Percentiles rank a stretch among this genome's conserved stretches.
Evolutionary conservation across 2,797 vertebrate genomes (phyloP).

Genomic region (Odontamblyopus lacepedii): DNA sequence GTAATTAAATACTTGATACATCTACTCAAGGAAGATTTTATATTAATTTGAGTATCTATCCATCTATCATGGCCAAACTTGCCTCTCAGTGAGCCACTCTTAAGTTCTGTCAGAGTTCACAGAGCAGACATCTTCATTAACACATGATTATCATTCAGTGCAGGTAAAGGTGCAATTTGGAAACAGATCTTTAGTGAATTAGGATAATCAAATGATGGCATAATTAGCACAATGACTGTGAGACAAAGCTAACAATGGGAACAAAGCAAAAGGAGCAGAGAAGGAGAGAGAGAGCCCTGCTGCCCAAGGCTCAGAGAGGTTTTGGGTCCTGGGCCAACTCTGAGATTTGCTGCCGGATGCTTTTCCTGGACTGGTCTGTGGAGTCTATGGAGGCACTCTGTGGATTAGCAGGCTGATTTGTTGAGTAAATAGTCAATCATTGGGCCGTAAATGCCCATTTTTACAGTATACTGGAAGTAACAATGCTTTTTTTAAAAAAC

Average conservation of each 20-base stretch:
- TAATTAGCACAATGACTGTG: background rate
- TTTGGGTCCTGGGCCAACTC: constrained; percentile 46
- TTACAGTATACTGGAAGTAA: constrained; percentile 10
- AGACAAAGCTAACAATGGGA: background rate
- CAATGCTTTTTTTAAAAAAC: background rate
- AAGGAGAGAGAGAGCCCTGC: constrained; percentile 31
- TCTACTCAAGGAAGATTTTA: too few species aligned
- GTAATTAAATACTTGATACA: too few species aligned
- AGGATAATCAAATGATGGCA: constrained; percentile 14
- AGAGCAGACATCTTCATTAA: background rate
- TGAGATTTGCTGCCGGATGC: constrained; percentile 55
- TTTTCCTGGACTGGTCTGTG: constrained; percentile 20
- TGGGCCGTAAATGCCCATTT: constrained; percentile 12
- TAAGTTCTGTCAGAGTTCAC: background rate
- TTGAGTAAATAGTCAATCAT: constrained; percentile 35
- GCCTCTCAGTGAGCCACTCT: background rate
- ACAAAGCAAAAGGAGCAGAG: background rate
- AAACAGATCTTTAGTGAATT: constrained; percentile 18
- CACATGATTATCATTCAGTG: background rate
- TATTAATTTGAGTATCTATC: too few species aligned
- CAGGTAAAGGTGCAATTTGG: constrained; percentile 2
- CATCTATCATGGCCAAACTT: background rate
- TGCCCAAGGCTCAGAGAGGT: constrained; percentile 40
- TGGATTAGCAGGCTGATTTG: constrained; percentile 59
- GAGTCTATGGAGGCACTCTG: constrained; percentile 32